Conservation (phyloP, 1,140 invertebrate genomes). For the Rhopalosiphum maidis region DNA sequence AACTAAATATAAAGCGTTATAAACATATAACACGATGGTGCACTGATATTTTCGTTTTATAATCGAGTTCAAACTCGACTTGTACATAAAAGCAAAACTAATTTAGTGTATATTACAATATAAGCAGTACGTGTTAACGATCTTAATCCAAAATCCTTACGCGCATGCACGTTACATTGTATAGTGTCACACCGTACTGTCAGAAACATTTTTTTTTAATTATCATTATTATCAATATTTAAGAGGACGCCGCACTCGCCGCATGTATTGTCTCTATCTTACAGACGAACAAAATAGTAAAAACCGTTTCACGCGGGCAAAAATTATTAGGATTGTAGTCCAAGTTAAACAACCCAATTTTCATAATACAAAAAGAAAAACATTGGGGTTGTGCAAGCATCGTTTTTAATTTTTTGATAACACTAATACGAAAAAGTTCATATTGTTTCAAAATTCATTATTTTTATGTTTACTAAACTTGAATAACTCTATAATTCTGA, state of each 20-base stretch:
- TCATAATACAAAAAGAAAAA: too few species aligned
- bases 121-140: neutral
- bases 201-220: neutral
- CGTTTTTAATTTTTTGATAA: too few species aligned
- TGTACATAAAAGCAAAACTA: neutral
- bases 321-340: too few species aligned
- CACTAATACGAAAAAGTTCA: too few species aligned
- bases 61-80: neutral
- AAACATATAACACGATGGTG: neutral
- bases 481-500: too few species aligned
- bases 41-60: neutral
- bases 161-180: neutral
- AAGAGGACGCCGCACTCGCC: neutral
- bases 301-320: too few species aligned
- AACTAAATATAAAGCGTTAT: neutral
- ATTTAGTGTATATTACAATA: neutral
- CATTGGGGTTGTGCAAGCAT: too few species aligned
- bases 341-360: too few species aligned
- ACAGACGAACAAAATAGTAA: too few species aligned
- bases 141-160: neutral
- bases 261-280: too few species aligned
- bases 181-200: neutral
- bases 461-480: too few species aligned
- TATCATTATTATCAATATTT: neutral
- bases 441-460: too few species aligned